phyloP scores from a whole-genome alignment of 2,888 invertebrate genomes.

The Gasteruption jaculator region DNA sequence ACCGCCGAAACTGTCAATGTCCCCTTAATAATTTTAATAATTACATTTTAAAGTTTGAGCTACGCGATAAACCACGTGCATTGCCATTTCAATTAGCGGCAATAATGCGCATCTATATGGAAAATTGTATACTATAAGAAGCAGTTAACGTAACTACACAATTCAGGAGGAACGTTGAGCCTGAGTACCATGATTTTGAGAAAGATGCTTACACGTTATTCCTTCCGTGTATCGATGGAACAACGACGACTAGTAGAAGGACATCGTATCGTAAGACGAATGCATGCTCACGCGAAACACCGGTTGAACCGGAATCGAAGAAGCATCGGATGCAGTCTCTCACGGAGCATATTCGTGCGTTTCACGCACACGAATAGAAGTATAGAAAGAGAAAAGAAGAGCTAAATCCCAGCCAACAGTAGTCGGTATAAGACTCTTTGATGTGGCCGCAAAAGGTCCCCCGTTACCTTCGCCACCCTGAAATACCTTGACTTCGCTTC shows the following conservation, averaged over 20 bases:
- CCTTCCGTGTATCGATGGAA: constrained; percentile 24
- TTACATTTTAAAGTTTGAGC: no score
- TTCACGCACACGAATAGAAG: constrained; percentile 27
- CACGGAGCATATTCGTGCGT: constrained; percentile 25
- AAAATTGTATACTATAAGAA: no score
- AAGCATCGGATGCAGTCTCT: constrained; percentile 17
- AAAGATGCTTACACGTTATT: constrained; percentile 32
- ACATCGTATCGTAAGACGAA: constrained; percentile 1
- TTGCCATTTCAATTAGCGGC: no score
- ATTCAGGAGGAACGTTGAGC: no score
- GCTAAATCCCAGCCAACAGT: constrained; percentile 35
- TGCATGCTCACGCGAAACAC: constrained; percentile 26
- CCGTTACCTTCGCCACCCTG: constrained; percentile 40
- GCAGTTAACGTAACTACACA: no score
- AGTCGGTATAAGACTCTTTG: constrained; percentile 46
- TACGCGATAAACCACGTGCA: no score
- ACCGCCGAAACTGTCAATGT: no score
- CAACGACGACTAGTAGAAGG: constrained; percentile 19
- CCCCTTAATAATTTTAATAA: no score
- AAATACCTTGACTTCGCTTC: constrained; percentile 38
- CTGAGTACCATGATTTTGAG: constrained; percentile 26
- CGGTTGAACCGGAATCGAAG: constrained; percentile 46
- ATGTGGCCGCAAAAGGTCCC: constrained; percentile 47
- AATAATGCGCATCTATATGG: no score
- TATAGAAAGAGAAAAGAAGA: constrained; percentile 25